phyloP scores from a whole-genome alignment of 1,140 invertebrate genomes.

The Polypedilum pembai region DNA sequence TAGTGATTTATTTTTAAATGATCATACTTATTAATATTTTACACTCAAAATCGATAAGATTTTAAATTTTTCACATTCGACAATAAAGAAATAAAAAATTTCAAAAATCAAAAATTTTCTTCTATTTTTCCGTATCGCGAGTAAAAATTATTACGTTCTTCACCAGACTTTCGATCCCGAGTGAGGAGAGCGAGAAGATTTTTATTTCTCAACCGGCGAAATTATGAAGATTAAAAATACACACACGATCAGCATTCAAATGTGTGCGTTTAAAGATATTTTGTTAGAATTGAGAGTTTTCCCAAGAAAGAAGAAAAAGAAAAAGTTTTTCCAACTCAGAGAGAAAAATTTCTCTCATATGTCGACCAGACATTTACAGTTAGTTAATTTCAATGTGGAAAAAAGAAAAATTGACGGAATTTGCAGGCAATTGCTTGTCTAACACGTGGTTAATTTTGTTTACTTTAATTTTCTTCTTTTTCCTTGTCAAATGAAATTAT shows the following conservation, averaged over 20 bases:
- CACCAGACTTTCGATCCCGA: constrained; percentile 25
- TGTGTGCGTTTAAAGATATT: neutral
- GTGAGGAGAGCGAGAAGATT: neutral
- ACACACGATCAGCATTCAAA: neutral
- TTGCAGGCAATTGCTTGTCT: neutral
- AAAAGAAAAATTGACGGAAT: neutral
- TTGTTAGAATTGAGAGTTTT: constrained; percentile 6
- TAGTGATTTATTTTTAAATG: no score
- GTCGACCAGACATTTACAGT: neutral
- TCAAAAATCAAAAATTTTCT: neutral
- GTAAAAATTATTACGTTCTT: constrained; percentile 21
- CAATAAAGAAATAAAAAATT: neutral
- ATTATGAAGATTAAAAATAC: neutral
- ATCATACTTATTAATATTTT: no score
- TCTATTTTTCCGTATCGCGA: constrained; percentile 3
- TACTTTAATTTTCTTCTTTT: neutral
- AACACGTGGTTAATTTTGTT: constrained; percentile 5
- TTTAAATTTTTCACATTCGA: neutral
- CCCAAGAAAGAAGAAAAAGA: neutral
- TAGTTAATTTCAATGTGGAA: neutral
- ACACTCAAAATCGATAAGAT: no score
- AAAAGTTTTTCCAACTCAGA: no score
- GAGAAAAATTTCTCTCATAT: neutral
- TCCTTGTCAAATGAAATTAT: neutral
- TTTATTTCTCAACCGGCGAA: constrained; percentile 22